Conservation (phyloP, 2,113 vertebrate genomes). For the Mystacornis crossleyi region DNA sequence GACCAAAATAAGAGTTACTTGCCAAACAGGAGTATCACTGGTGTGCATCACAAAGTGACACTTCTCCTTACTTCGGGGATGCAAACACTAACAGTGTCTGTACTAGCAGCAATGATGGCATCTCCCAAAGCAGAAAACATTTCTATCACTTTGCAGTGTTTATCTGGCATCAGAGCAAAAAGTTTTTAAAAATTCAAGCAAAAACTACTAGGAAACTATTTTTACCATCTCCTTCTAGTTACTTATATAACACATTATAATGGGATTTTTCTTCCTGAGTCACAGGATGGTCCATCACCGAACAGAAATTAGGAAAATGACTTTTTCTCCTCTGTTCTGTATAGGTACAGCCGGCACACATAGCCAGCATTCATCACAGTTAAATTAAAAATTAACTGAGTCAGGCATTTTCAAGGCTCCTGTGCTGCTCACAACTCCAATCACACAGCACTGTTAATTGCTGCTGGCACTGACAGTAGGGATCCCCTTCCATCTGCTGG, state of each 20-base stretch:
- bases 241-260: not conserved
- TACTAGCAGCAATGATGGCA: not conserved
- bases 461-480: not conserved
- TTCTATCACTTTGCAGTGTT: not conserved
- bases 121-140: not conserved
- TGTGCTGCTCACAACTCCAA: not conserved
- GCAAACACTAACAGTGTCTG: not conserved
- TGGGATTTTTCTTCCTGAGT: not conserved
- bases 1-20: not conserved
- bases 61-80: rapidly evolving
- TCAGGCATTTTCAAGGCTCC: not conserved
- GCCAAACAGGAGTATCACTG: not conserved
- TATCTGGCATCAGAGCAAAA: not conserved
- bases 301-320: not conserved
- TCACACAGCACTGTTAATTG: not conserved
- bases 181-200: not conserved
- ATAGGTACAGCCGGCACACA: not conserved
- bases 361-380: not conserved
- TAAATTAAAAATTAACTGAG: constrained; percentile 40
- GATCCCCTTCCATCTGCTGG: constrained; percentile 19
- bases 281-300: not conserved
- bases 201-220: not conserved
- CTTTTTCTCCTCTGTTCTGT: not conserved
- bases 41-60: not conserved
- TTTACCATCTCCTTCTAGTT: not conserved